phyloP scores from a whole-genome alignment of 2,888 invertebrate species.

The Meteorus colon region DNA sequence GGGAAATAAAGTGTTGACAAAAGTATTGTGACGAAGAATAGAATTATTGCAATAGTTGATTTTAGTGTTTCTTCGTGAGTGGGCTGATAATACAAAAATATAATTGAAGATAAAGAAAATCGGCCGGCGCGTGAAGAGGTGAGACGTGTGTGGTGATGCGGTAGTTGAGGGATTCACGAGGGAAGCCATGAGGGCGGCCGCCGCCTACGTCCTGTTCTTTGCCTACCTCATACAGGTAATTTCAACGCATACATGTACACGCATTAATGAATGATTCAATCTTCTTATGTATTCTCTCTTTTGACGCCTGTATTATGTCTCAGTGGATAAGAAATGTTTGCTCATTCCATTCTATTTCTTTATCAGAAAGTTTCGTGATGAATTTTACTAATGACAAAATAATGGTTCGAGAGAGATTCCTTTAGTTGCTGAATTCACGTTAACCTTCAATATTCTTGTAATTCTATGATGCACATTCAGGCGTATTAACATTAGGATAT shows the following conservation, averaged over 20 bases:
- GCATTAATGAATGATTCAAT: not conserved
- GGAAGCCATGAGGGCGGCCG: constrained; percentile 74
- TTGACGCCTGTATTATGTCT: too few relatives aligned
- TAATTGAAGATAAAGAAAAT: constrained; percentile 27
- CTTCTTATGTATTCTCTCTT: not conserved
- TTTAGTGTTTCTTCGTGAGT: not conserved
- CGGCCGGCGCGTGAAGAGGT: constrained; percentile 50
- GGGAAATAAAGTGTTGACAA: not conserved
- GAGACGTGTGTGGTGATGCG: constrained; percentile 71
- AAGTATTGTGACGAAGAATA: not conserved
- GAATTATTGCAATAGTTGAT: not conserved
- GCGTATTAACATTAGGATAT: too few relatives aligned
- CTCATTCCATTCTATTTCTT: too few relatives aligned
- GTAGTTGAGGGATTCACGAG: constrained; percentile 72
- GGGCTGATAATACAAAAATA: constrained; percentile 31
- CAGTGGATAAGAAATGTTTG: too few relatives aligned
- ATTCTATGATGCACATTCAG: too few relatives aligned
- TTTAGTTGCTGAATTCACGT: too few relatives aligned
- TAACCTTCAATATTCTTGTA: too few relatives aligned
- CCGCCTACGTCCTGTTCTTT: constrained; percentile 73
- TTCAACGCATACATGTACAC: not conserved
- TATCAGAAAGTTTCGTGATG: too few relatives aligned
- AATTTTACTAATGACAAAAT: too few relatives aligned
- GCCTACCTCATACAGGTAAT: constrained; percentile 73
- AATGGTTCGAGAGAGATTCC: too few relatives aligned